Base-by-base conservation (phyloP, 1,140 invertebrate species). In the Diprion similis region DNA sequence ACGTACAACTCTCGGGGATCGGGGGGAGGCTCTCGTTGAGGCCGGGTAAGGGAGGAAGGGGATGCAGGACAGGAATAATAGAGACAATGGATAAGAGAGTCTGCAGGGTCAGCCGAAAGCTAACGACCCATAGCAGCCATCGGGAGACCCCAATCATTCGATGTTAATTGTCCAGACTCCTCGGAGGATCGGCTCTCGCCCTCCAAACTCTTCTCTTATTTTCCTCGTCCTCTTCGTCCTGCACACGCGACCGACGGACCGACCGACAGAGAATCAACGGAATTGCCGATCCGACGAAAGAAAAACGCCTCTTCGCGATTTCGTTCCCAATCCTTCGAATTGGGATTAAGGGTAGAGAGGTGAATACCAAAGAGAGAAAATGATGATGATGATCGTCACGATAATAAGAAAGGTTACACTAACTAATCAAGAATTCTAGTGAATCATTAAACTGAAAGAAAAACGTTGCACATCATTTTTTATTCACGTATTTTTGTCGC, bases 41-140 rank as follows among this genome's bases (percentile, higher is more conserved):
- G 59, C 73, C 66, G 71, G 75, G 76, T 77, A 78, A 77, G 77
- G 47, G 64, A 73, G 76, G 74, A 66, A 78, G 75, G 74, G 78
- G 75, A 77, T 73, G 51, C 70, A 19, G 47, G 45, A 69, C 24
- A 37, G 24, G 24, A 37, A 37, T 37, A 37, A 37, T 37, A 37
- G 79, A 73, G 76, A 82, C 80, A 81, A 82, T 81, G 77, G 77
- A 78, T 69, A 77, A 76, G 75, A 82, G 78, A 81, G 78, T 78
- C 24, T 81, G 83, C 82, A 71, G 73, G 81, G 79, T 85, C 83
- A 85, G 83, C 83, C 80, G 76, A 82, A 85, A 84, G 78, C 78
- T 82, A 83, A 84, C 81, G 83, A 83, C 76, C 79, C 78, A 79
- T 79, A 37, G 24, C 24, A 37, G 24, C 24, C 24, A 37, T 37